Base-by-base conservation (phyloP, 2,113 vertebrate genomes). In the Limnothrissa miodon region DNA sequence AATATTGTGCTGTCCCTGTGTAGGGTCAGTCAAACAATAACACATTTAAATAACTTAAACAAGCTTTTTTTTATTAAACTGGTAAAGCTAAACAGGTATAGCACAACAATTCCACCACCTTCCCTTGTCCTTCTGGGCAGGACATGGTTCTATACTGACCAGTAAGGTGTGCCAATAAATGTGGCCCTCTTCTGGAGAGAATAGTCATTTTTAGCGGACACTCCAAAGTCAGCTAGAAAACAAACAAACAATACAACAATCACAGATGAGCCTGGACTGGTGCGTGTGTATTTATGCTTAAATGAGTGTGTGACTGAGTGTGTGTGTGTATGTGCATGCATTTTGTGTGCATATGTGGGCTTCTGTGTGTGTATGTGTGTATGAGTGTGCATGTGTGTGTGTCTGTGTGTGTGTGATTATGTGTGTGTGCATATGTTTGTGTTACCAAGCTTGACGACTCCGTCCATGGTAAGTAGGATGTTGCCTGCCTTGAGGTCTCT, bases 141-240 rank as follows among this genome's bases (percentile, higher is more conserved):
- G n/a, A n/a, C n/a, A n/a, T n/a, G n/a, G n/a, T n/a, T n/a, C 23
- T 44, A 33, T 7, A 78, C 90, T 81, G 70, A 95, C 94, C 94
- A 94, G 80, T 95, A 95, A 0, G 93, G 94, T 0, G 93, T 94
- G 74, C 94, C 93, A 0, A 95, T 93, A 83, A 94, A 95, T 13
- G 94, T 93, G 4, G 83, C 88, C 4, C 93, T 86, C 25, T 88
- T 90, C 81, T 95, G 94, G 15, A 92, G 66, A 0, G 92, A 90
- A 80, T 88, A 85, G 33, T 88, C 86, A 44, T 94, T 95, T 62
- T 93, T 93, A 23, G 93, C 94, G 0, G 94, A 95, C 51, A 95
- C 93, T 0, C 94, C 94, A 78, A 95, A 95, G 82, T 95, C 93
- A 0, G 93, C 94, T 95, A 80, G 42, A 78, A 36, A 79, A 19